Evolutionary conservation across 2,797 vertebrate species (phyloP).

Genomic region (Arctocebus calabarensis): DNA sequence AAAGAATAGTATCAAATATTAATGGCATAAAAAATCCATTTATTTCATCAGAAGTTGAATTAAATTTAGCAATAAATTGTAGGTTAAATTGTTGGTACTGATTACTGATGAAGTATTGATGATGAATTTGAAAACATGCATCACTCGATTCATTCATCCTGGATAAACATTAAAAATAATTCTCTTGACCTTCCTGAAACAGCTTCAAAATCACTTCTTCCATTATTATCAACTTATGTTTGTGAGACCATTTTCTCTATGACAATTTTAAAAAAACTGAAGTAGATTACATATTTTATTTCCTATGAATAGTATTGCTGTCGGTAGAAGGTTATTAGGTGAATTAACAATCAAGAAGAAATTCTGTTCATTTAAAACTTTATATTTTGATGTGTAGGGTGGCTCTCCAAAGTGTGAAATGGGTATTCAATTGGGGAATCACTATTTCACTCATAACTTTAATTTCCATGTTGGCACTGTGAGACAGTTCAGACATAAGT

Average conservation of each 20-base stretch:
- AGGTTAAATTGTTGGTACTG: background rate
- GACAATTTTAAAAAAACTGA: background rate
- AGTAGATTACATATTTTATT: background rate
- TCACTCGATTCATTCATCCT: background rate
- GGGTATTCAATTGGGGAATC: background rate
- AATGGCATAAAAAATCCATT: background rate
- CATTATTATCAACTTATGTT: background rate
- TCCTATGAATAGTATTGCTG: background rate
- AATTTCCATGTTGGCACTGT: background rate
- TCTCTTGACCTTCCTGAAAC: background rate
- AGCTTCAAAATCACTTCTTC: background rate
- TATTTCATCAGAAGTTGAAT: background rate
- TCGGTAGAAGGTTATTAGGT: background rate
- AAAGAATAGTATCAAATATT: background rate
- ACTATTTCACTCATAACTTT: background rate
- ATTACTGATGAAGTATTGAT: background rate
- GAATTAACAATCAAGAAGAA: background rate
- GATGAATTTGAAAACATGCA: background rate
- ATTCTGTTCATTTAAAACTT: background rate
- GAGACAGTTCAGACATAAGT: background rate
- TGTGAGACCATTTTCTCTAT: background rate
- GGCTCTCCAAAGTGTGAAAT: background rate
- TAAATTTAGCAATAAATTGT: background rate
- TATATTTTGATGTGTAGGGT: background rate
- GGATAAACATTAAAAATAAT: background rate